Evolutionary conservation across 2,888 invertebrate genomes (phyloP).

Genomic region (Drosophila antonietae): DNA sequence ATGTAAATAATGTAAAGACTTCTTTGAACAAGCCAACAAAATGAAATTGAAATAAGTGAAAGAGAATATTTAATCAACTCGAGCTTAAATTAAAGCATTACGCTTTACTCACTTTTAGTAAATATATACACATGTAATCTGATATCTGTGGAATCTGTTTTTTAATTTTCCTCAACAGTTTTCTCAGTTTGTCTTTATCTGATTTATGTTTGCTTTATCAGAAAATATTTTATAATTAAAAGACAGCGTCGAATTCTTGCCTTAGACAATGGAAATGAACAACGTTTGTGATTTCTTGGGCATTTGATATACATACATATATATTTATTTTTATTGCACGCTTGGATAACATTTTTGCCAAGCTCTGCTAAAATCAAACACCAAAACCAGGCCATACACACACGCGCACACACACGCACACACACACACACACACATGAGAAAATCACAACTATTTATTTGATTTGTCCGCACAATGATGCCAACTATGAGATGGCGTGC

Average conservation of each 20-base stretch:
- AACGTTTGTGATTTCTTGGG: conserved; percentile 41
- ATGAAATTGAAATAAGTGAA: background rate
- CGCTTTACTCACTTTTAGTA: too few species aligned
- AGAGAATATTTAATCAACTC: background rate
- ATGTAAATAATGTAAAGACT: background rate
- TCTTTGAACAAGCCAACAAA: background rate
- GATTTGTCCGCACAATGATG: conserved; percentile 76
- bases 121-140: background rate
- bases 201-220: conserved; percentile 33
- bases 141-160: background rate
- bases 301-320: conserved; percentile 39
- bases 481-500: conserved; percentile 72
- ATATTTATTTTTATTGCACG: conserved; percentile 50
- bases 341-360: conserved; percentile 60
- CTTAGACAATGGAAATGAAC: conserved; percentile 14
- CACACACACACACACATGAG: conserved; percentile 31
- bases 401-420: conserved; percentile 6
- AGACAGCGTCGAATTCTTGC: conserved; percentile 32
- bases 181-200: conserved; percentile 11
- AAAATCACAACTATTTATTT: conserved; percentile 77
- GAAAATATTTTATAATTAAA: conserved; percentile 66
- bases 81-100: background rate
- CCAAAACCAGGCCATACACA: conserved; percentile 46
- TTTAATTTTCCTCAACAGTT: background rate
- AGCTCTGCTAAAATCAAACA: conserved; percentile 68